A percentile compares a stretch with the other conserved stretches of the same genome.
These are phyloP conservation scores for Columba janthina DNA, from an alignment of 2,113 vertebrate genomes.

Conservation along the genomic window DNA sequence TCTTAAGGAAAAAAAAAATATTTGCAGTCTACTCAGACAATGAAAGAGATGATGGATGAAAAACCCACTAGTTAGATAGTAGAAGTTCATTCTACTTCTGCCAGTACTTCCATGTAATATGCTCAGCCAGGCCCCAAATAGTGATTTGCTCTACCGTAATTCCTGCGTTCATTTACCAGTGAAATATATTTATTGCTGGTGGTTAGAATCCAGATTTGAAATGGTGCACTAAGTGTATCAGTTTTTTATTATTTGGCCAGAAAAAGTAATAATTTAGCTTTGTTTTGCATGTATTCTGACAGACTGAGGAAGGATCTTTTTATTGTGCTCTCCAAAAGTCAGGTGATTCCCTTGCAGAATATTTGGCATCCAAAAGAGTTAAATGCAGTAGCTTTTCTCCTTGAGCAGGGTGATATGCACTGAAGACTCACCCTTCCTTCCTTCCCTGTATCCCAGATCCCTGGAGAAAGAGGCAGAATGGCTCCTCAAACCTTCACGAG, in stretches of 20 bases:
- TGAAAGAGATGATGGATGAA: neutral
- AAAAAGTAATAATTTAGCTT: slow-evolving; percentile 53
- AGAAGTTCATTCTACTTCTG: slow-evolving; percentile 19
- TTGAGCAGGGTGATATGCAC: neutral
- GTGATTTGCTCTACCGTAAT: slow-evolving; percentile 48
- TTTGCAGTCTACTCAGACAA: neutral
- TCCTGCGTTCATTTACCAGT: slow-evolving; percentile 49
- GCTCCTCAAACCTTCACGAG: neutral
- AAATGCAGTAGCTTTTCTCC: neutral
- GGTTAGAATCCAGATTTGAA: slow-evolving; percentile 68
- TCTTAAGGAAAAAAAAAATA: slow-evolving; percentile 7
- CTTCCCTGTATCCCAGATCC: neutral
- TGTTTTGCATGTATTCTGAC: slow-evolving; percentile 57
- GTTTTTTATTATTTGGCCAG: slow-evolving; percentile 39
- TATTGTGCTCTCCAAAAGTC: neutral
- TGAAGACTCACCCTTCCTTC: neutral
- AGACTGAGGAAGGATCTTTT: neutral
- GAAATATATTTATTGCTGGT: slow-evolving; percentile 54
- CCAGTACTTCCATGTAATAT: slow-evolving; percentile 15
- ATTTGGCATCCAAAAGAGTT: neutral
- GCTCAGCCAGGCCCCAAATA: slow-evolving; percentile 41
- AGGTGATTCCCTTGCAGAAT: neutral
- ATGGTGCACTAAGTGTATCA: neutral
- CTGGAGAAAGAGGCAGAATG: neutral
- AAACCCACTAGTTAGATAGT: neutral